phyloP scores from a whole-genome alignment of 2,797 vertebrate species.

The Tachyglossus aculeatus region DNA sequence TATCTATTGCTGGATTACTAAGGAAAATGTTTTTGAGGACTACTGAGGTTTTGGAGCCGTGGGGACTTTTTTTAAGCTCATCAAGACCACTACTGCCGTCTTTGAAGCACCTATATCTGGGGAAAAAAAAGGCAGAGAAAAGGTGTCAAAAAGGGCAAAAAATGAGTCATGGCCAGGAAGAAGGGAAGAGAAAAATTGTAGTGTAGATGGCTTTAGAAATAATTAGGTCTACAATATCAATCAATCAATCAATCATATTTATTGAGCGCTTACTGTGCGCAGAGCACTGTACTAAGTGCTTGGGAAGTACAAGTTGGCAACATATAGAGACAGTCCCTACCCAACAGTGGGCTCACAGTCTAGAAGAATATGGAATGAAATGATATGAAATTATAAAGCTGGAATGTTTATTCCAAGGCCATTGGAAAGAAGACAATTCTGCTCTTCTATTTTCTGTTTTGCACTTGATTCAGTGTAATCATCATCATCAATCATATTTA shows the following conservation, averaged over 20 bases:
- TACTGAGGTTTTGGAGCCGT: no score
- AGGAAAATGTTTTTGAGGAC: no score
- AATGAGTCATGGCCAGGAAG: not conserved
- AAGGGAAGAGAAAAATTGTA: not conserved
- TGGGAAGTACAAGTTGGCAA: no score
- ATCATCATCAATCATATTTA: no score
- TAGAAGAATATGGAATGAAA: no score
- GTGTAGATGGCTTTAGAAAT: not conserved
- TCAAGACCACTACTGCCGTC: not conserved
- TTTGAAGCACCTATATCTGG: not conserved
- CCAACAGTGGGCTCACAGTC: no score
- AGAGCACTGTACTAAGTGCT: no score
- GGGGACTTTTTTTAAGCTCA: no score
- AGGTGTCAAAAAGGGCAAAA: not conserved
- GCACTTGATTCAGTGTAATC: not conserved
- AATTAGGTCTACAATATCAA: not conserved
- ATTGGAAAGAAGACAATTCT: conserved; percentile 5
- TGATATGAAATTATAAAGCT: conserved; percentile 25
- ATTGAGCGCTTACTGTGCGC: no score
- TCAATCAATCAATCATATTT: no score
- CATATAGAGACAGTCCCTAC: no score
- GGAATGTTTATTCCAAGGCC: conserved; percentile 1
- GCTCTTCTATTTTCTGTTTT: not conserved
- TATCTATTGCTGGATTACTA: no score
- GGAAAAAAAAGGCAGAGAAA: not conserved